Base-by-base conservation (phyloP, 2,888 invertebrate genomes). In the Dinocampus coccinellae region DNA sequence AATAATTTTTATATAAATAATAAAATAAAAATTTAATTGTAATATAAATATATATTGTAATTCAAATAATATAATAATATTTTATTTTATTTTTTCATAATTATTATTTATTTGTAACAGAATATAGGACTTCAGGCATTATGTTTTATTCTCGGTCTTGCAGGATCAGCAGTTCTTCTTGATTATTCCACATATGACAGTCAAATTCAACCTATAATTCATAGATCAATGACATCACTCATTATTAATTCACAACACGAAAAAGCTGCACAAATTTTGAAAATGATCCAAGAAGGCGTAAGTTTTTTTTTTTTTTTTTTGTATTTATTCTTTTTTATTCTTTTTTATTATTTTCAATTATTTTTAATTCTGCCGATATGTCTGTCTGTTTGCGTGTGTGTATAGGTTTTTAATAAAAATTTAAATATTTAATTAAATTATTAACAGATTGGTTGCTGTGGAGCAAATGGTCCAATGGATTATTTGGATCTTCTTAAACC, bases 241-340 rank as follows among this genome's bases (percentile, higher is more conserved):
- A 95, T 97, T 78, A 91, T 93, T 84, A 93, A 94, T 79, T 93
- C 95, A 3, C 91, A 92, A 77, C 92, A 94, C 80, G 91, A 92
- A 69, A 90, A 90, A 76, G 92, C 94, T 61, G 88, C 91, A 65
- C 89, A 90, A 77, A 92, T 93, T 63, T 89, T 97, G 24, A 91
- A 92, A 80, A 91, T 94, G 90, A 92, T 96, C 60, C 96, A 97
- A 85, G 95, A 96, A 89, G 93, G 93, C 79, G 95, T 95, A 89
- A 92, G 92, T 89, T 64, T 36, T 34, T 22, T 57, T 53, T 66
- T 66, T 26, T 57, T 63, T 47, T n/a, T n/a, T n/a, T n/a, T n/a
- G n/a, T n/a, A n/a, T n/a, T n/a, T n/a, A n/a, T n/a, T n/a, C n/a
- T n/a, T n/a, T n/a, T n/a, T n/a, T n/a, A n/a, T n/a, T n/a, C n/a